phyloP scores from a whole-genome alignment of 2,797 vertebrate genomes.

The Schizopygopsis pylzovi region DNA sequence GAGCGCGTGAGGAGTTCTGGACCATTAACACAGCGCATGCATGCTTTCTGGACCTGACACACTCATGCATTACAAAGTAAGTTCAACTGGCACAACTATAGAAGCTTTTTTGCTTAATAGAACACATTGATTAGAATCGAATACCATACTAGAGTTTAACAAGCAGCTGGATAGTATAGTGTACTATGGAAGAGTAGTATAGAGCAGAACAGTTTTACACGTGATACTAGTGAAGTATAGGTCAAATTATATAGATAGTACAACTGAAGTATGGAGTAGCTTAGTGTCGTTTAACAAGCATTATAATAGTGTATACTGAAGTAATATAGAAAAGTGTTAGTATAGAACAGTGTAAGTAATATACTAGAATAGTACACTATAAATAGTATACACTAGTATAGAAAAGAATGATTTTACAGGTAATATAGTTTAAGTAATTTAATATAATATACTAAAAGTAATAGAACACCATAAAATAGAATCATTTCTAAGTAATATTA shows the following conservation, averaged over 20 bases:
- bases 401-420: background rate
- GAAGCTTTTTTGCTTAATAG: background rate
- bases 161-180: background rate
- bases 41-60: slow-evolving; percentile 42
- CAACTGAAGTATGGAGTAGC: background rate
- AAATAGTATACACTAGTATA: background rate
- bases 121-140: background rate
- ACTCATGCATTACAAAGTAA: slow-evolving; percentile 58
- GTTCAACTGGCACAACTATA: slow-evolving; percentile 29
- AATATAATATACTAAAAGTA: background rate
- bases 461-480: background rate
- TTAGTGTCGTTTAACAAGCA: background rate
- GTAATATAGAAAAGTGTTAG: background rate
- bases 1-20: slow-evolving; percentile 45
- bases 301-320: background rate
- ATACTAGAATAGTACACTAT: background rate
- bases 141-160: background rate
- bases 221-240: background rate
- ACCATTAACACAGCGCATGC: slow-evolving; percentile 30
- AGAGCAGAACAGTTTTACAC: background rate
- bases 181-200: too few relatives aligned
- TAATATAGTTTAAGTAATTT: background rate
- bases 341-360: background rate
- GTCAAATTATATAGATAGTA: background rate
- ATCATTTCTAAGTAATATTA: background rate